Evolutionary conservation across 2,888 invertebrate genomes (phyloP), one percentile per base, ranked within the genome.

Genomic region (Stegophylla sp.): DNA sequence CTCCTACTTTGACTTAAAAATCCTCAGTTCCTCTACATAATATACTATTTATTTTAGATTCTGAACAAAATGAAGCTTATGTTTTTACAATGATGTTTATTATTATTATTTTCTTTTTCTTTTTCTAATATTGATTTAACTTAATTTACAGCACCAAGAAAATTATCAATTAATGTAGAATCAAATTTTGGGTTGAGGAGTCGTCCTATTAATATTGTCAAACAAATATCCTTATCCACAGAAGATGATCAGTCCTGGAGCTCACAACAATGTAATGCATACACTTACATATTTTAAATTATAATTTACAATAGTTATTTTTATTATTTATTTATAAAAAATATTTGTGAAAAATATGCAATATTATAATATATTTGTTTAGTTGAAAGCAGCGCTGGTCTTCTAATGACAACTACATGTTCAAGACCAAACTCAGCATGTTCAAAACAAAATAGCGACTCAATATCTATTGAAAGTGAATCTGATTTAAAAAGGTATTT

Each of bases 331-430:
- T n/a, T n/a, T n/a, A n/a, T n/a, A n/a, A n/a, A n/a, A n/a, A n/a
- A n/a, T n/a, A n/a, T n/a, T n/a, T n/a, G n/a, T n/a, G n/a, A n/a
- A n/a, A 12, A 34, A 51, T n/a, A 53, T 34, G 28, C 3, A 9
- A 41, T 41, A n/a, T n/a, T n/a, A n/a, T 41, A 34, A 56, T 41
- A 26, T 26, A 34, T 48, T 71, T 59, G 0, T 10, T 12, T 81
- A 86, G 87, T 85, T 82, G 84, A 85, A 83, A 85, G 87, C 81
- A 88, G 89, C 81, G 89, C 89, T 7, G 89, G 89, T 23, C 88
- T 89, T 83, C 88, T 89, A 69, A 89, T 89, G 83, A 88, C 89
- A 34, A 89, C 89, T 87, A 83, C 79, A 34, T 77, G 77, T 45
- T 79, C 79, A 48, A 71, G 71, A 71, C 71, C 79, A 51, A 79